Conservation (phyloP, 2,113 vertebrate genomes). For the Brachyhypopomus gauderio region DNA sequence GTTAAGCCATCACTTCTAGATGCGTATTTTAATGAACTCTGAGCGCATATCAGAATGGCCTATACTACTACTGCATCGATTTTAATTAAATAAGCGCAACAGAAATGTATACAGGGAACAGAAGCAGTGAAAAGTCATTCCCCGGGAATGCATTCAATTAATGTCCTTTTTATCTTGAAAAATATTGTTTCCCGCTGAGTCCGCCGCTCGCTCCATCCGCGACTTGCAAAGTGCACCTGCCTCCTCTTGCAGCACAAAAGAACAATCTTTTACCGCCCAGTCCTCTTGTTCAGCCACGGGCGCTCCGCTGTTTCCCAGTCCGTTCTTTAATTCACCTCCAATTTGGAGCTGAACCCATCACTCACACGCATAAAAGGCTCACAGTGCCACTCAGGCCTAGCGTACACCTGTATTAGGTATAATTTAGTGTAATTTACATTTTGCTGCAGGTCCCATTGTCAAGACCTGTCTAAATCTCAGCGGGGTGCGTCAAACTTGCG, state of each 20-base stretch:
- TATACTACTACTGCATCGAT: neutral
- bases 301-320: conserved; percentile 50
- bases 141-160: conserved; percentile 30
- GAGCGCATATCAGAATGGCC: neutral
- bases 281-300: conserved; percentile 33
- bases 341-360: conserved; percentile 55
- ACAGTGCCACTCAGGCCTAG: conserved; percentile 42
- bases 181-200: conserved; percentile 48
- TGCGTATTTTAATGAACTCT: no score
- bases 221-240: conserved; percentile 50
- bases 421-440: conserved; percentile 60
- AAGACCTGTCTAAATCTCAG: conserved; percentile 48
- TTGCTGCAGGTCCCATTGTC: conserved; percentile 41
- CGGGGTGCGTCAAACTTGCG: conserved; percentile 51
- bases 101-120: neutral
- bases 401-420: conserved; percentile 48
- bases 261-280: conserved; percentile 31
- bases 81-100: conserved; percentile 20
- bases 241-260: conserved; percentile 58
- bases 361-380: conserved; percentile 51
- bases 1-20: neutral
- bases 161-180: conserved; percentile 41
- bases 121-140: neutral
- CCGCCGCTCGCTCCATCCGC: conserved; percentile 22
- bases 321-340: conserved; percentile 52